Base-by-base conservation (phyloP, 1,140 invertebrate species). In the Pomacea maculata region DNA sequence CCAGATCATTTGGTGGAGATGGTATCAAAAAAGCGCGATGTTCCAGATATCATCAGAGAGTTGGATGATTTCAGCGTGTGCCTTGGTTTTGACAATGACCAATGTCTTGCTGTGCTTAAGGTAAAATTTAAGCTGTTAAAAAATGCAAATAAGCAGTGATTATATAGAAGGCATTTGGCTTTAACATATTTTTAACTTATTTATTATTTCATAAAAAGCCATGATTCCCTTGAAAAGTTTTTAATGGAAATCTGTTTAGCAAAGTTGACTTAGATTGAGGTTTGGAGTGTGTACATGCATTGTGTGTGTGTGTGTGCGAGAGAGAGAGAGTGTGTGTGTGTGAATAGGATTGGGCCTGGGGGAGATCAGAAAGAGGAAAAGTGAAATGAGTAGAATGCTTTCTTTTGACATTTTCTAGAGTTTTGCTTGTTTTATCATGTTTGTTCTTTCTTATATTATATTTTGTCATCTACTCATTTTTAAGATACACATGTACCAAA, bases 41-140 rank as follows among this genome's bases (percentile, higher is more conserved):
- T 88, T 19, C 83, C 85, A 64, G 79, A 84, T 25, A 83, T 86
- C 61, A 85, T 89, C 45, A 74, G 80, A 64, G 83, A 85, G 54
- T 72, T 89, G 64, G 88, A 89, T 67, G 78, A 83, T 29, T 86
- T 81, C 79, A 89, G 88, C 75, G 81, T 86, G 21, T 75, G 85
- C 34, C 63, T 85, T 75, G 80, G 82, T 15, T 85, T 82, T 84
- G 87, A 89, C 80, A 85, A 85, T 77, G 85, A 86, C 79, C 68
- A 85, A 25, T 87, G 87, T 83, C 82, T 86, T 70, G 82, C 88
- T 72, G 80, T 83, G 79, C 80, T 88, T 11, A 88, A 88, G 85
- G 88, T 89, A 81, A 79, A 45, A 65, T 75, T 61, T 12, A 25
- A 45, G 34, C 34, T 14, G 21, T 21, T 10, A 21, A 25, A 25